These are phyloP conservation scores for Syncerus caffer DNA, from an alignment of 2,797 vertebrate species.

Conservation along the genomic window DNA sequence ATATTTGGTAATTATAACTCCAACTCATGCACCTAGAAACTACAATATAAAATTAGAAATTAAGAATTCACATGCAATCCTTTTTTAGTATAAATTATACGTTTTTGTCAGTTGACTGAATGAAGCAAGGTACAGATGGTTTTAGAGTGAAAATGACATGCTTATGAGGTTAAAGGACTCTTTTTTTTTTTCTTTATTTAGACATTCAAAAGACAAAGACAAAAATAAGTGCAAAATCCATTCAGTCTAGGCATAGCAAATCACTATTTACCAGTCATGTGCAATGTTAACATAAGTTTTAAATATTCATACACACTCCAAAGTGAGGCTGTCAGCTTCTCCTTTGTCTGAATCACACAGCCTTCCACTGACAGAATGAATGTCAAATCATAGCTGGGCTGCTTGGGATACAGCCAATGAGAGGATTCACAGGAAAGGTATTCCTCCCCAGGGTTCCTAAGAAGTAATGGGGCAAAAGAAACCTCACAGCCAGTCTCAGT, in stretches of 20 bases:
- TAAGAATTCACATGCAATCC: not conserved
- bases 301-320: slow-evolving; percentile 75
- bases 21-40: not conserved
- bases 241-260: slow-evolving; percentile 54
- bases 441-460: slow-evolving; percentile 53
- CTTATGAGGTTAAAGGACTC: not conserved
- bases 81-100: slow-evolving; percentile 33
- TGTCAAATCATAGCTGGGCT: slow-evolving; percentile 77
- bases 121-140: not conserved
- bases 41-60: slow-evolving; percentile 11
- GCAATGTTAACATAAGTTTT: slow-evolving; percentile 61
- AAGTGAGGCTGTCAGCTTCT: slow-evolving; percentile 45
- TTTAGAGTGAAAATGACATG: not conserved
- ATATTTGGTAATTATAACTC: not conserved
- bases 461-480: slow-evolving; percentile 51
- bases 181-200: not conserved
- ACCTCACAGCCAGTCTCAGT: not conserved
- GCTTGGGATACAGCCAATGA: slow-evolving; percentile 81
- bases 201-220: slow-evolving; percentile 19
- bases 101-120: not conserved
- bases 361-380: slow-evolving; percentile 77
- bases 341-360: slow-evolving; percentile 81
- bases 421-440: slow-evolving; percentile 74
- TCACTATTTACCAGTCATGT: slow-evolving; percentile 69
- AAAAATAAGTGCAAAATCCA: slow-evolving; percentile 55